Base-by-base conservation (phyloP, 2,797 vertebrate species). In the Acropternis orthonyx region DNA sequence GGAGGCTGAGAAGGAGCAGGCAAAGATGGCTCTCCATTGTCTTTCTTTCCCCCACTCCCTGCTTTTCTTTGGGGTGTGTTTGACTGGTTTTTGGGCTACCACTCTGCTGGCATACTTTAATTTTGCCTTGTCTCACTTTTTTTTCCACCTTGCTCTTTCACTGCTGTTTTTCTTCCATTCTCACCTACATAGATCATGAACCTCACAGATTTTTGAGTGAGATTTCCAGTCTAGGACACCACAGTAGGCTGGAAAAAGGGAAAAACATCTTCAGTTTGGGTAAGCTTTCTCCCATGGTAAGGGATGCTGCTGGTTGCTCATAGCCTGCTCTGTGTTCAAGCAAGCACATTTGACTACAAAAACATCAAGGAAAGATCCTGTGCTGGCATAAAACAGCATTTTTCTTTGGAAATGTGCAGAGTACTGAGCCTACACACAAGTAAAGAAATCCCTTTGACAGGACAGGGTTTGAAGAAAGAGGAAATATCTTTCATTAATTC, bases 41-140 rank as follows among this genome's bases (percentile, higher is more conserved):
- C 28, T 46, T 62, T 11, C 6, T 41, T 67, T 48, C 3, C 6
- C 16, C 4, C 1, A 2, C 4, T 2, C 6, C 3, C 1, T 26
- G 15, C 9, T 63, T 51, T 79, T 55, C 37, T 48, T 56, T 62
- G 37, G 5, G 5, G 1, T 5, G 2, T 26, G 12, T 32, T 19
- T 77, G 32, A 27, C 39, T 39, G 4, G 0, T 55, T 71, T 81
- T 71, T 48, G 46, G 22, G 24, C 5, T 68, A 27, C 13, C 14
- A n/a, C 10, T 69, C 11, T 23, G 13, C 10, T 52, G 8, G 19
- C 13, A 44, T 43, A 39, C 26, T 48, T 85, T 19, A 41, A 43
- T 66, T 89, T 46, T 62, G 23, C 18, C 32, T 56, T 14, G 1
- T 46, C 22, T 75, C 4, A 11, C 27, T 65, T 49, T 8, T 51